A percentile compares a stretch with the other conserved stretches of the same genome.
Evolutionary conservation across 1,140 invertebrate species (phyloP).

Genomic region (Orius insidiosus): DNA sequence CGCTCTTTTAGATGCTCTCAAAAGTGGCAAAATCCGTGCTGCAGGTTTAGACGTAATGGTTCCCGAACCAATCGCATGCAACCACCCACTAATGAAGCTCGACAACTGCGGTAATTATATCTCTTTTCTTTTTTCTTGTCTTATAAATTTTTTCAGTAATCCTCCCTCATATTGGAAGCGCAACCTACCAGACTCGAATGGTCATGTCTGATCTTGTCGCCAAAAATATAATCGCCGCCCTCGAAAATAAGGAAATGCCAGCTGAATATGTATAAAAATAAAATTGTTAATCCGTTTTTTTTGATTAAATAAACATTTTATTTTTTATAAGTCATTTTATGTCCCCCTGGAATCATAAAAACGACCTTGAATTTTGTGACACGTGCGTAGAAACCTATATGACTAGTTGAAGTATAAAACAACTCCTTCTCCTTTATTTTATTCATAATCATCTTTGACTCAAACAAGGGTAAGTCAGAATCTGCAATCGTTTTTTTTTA

Average conservation of each 20-base stretch:
- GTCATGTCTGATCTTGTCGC: slow-evolving; percentile 74
- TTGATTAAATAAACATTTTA: too few relatives aligned
- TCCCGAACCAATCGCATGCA: slow-evolving; percentile 76
- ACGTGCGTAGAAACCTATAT: too few relatives aligned
- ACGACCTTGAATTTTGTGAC: too few relatives aligned
- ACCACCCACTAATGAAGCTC: slow-evolving; percentile 59
- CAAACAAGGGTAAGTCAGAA: too few relatives aligned
- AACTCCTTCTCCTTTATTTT: too few relatives aligned
- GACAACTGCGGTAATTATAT: slow-evolving; percentile 52
- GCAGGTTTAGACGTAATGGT: slow-evolving; percentile 87
- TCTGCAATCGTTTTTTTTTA: too few relatives aligned
- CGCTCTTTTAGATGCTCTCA: slow-evolving; percentile 58
- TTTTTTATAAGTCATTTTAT: too few relatives aligned
- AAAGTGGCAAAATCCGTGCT: slow-evolving; percentile 51
- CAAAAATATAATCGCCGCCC: slow-evolving; percentile 64
- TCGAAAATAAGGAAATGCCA: slow-evolving; percentile 35
- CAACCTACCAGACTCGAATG: slow-evolving; percentile 56
- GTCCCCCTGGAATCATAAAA: too few relatives aligned
- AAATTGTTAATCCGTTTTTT: neutral
- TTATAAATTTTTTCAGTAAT: slow-evolving; percentile 63
- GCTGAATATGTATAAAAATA: slow-evolving; percentile 14
- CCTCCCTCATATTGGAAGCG: slow-evolving; percentile 89
- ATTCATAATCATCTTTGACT: too few relatives aligned
- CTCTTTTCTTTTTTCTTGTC: slow-evolving; percentile 52
- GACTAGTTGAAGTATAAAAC: too few relatives aligned